These are phyloP conservation scores for Ciconia boyciana DNA, from an alignment of 2,113 vertebrate species.

Conservation along the genomic window DNA sequence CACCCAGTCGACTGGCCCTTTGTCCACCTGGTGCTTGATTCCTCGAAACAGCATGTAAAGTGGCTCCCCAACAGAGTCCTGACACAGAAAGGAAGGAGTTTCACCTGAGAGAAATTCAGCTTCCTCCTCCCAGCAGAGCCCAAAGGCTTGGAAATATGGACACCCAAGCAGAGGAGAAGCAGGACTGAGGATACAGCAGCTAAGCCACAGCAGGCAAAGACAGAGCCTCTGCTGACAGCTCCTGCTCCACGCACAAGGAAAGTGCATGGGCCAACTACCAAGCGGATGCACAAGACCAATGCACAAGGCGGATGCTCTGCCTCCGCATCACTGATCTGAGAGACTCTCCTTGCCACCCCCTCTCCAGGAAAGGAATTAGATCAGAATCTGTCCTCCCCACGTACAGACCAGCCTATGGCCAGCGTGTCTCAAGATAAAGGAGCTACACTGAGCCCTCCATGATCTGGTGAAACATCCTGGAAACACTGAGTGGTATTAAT, in stretches of 20 bases:
- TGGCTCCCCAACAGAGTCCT: constrained; percentile 95
- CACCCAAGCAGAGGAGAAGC: background rate
- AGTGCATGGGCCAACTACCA: rapidly evolving
- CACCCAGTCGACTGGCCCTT: constrained; percentile 95
- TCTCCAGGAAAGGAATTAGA: background rate
- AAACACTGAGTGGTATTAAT: background rate
- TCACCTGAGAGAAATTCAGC: background rate
- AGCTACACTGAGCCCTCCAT: background rate
- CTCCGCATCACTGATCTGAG: background rate
- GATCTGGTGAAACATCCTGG: background rate
- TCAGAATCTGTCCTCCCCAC: background rate
- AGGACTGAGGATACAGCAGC: background rate
- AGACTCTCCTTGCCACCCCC: background rate
- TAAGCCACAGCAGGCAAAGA: background rate
- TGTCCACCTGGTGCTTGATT: constrained; percentile 98
- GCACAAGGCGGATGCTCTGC: background rate
- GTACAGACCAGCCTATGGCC: background rate
- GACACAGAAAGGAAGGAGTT: background rate
- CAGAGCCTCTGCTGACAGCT: background rate
- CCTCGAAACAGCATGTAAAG: constrained; percentile 97
- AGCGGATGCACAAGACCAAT: background rate
- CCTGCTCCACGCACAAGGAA: background rate
- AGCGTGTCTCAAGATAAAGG: background rate
- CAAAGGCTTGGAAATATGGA: background rate
- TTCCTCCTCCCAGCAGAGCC: background rate